Base-by-base conservation (phyloP, 2,113 vertebrate genomes). In the Isurus oxyrinchus region DNA sequence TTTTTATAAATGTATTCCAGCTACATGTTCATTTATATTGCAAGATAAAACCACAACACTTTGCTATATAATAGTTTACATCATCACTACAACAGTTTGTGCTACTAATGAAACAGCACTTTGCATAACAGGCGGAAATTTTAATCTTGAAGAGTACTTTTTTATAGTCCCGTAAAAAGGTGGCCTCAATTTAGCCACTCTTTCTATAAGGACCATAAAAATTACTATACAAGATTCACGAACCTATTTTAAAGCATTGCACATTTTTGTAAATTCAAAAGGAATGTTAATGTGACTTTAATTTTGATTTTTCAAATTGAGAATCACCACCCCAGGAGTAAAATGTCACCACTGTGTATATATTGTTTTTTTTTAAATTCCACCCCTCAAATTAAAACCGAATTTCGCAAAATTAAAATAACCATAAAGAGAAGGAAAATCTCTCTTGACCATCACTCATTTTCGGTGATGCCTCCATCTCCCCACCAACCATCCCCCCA, bases 121-220 rank as follows among this genome's bases (percentile, higher is more conserved):
- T 95, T 72, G 72, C 67, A 95, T 76, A 76, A 94, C 61, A 94
- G 53, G 53, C n/a, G 23, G 61, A 66, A 63, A 21, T 44, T 44
- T 94, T 21, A 94, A 72, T 95, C 94, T 55, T 95, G 94, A 95
- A 95, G 31, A 72, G 44, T 76, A 94, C 25, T 72, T 95, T 95
- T 95, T 95, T 95, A 95, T 72, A 14, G 94, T 95, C 66, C 94
- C 27, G 67, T 95, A 69, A 76, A 91, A 91, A 95, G 23, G 93
- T 95, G 63, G 93, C 8, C 93, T 49, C 25, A 95, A 95, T 44
- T 67, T 76, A 53, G 94, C 31, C 44, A 95, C 10, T 67, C 49
- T 95, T 55, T 72, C 67, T 95, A 31, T 55, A 53, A 95, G 66
- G 66, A 95, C 67, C 44, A 72, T 95, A 95, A 95, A 72, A 95